Base-by-base conservation (phyloP, 2,113 vertebrate genomes). In the Climacteris rufus region DNA sequence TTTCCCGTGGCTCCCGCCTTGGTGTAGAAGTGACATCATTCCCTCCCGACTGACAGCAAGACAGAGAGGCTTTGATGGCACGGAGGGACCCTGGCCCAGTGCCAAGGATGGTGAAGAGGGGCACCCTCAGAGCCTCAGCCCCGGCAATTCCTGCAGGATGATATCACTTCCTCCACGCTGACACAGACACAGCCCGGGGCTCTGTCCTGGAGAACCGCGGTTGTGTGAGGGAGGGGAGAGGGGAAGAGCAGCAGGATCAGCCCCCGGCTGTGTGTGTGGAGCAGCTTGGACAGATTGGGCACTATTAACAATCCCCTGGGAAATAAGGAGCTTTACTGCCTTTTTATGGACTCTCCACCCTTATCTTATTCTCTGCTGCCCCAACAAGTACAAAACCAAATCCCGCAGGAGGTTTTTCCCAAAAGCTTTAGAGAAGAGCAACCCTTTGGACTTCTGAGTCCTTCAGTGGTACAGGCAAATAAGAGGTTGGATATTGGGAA, bases 41-140 rank as follows among this genome's bases (percentile, higher is more conserved):
- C 59, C 66, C 83, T 83, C 61, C 71, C 1, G 2, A 24, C 19
- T 0, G 5, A 31, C 4, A 90, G 88, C 74, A 76, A 53, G 75
- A 96, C 96, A 96, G 90, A 86, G 93, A 45, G 83, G 35, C 91
- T 94, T 91, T 96, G 95, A 93, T 28, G 95, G 69, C 3, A 7
- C 42, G 35, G 35, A 13, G 47, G 30, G 35, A 44, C 83, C 11
- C 49, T 95, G 96, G 90, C 63, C 54, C 35, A 0, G 12, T 1
- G 86, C 85, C 95, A 90, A 37, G 33, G 60, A 10, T 2, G 49
- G 63, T 76, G 70, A 39, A 2, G 1, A 71, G 66, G 22, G 2
- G 61, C 90, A 66, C 93, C 92, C 94, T 77, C 86, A 76, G 68
- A 1, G 2, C 59, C 4, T 3, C 60, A 13, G 39, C 54, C 72